Conservation (phyloP, 2,113 vertebrate genomes). For the Sarotherodon lohbergeri region DNA sequence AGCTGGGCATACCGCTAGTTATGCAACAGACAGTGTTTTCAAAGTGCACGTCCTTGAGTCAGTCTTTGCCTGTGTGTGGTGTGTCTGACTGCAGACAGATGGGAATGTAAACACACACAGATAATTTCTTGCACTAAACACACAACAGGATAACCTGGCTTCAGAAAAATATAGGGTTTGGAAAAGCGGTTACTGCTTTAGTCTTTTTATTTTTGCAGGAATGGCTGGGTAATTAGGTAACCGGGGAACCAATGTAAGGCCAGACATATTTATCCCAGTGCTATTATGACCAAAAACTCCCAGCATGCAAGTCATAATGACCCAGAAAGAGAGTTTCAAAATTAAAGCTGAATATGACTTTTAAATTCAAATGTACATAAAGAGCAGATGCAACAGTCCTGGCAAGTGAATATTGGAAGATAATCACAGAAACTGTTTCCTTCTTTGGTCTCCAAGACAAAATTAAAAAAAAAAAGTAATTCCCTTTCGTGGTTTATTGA, state of each 20-base stretch:
- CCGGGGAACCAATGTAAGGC: not conserved
- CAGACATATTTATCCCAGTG: not conserved
- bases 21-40: constrained; percentile 24
- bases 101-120: constrained; percentile 48
- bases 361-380: not conserved
- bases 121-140: constrained; percentile 21
- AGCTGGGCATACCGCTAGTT: not conserved
- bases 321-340: not conserved
- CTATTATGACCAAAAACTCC: rapidly evolving
- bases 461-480: not conserved
- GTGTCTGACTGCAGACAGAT: constrained; percentile 47
- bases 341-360: not conserved
- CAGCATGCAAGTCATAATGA: not conserved
- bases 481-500: not conserved
- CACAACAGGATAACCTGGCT: constrained; percentile 12
- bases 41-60: constrained; percentile 31
- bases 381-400: not conserved
- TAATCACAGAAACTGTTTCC: not conserved
- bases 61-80: constrained; percentile 29
- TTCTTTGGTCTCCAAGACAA: not conserved
- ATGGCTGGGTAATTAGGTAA: not conserved
- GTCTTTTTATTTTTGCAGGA: not conserved
- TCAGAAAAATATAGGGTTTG: constrained; percentile 25
- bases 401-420: not conserved
- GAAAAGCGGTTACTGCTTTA: not conserved